A percentile compares a stretch with the other conserved stretches of the same genome.
These are phyloP conservation scores for Mesitornis unicolor DNA, from an alignment of 2,113 vertebrate species.

Conservation along the genomic window DNA sequence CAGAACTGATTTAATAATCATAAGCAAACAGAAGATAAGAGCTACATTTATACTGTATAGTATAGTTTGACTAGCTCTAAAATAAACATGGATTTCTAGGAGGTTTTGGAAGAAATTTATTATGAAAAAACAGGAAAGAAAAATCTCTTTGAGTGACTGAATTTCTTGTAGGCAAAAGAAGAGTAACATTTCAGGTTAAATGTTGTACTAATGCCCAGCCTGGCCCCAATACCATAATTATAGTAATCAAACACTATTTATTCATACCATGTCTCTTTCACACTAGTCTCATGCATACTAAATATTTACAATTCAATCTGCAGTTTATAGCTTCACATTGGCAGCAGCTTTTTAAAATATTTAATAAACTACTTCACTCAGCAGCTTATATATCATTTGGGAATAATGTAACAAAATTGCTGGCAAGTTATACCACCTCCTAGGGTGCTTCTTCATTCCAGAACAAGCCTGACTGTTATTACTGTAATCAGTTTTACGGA, in stretches of 20 bases:
- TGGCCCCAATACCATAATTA: background rate
- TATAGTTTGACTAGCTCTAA: background rate
- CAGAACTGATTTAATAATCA: background rate
- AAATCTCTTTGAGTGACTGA: background rate
- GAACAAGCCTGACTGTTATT: background rate
- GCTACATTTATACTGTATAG: background rate
- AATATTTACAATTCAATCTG: conserved; percentile 4
- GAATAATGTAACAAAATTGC: background rate
- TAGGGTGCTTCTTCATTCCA: background rate
- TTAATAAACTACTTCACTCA: conserved; percentile 10
- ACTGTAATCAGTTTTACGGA: background rate
- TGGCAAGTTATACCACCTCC: background rate
- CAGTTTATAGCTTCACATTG: background rate
- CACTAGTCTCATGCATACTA: background rate
- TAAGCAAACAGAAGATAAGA: background rate
- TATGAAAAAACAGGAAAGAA: background rate
- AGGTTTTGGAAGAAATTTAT: background rate
- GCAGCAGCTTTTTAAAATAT: conserved; percentile 5
- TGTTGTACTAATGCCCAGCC: background rate
- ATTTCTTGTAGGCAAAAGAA: background rate
- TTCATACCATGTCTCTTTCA: background rate
- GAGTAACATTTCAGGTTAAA: background rate
- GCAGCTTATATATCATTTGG: background rate
- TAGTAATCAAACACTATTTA: background rate
- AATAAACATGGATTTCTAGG: background rate